Evolutionary conservation across 2,113 vertebrate species (phyloP).

Genomic region (Salminus brasiliensis): DNA sequence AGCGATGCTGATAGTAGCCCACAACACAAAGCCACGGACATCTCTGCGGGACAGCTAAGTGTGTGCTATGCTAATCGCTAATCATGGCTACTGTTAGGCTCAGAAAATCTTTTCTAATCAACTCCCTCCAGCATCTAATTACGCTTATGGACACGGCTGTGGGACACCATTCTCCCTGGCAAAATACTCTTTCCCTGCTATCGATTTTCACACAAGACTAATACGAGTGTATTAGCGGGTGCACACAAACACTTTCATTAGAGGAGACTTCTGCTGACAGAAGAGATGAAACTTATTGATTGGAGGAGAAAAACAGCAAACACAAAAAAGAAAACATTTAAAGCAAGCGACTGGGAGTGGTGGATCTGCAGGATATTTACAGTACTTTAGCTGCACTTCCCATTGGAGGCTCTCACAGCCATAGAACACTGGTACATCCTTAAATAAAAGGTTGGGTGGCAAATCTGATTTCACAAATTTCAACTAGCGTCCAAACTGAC

Average conservation of each 20-base stretch:
- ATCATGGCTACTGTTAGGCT: conserved; percentile 11
- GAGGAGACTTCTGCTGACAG: background rate
- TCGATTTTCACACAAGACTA: conserved; percentile 28
- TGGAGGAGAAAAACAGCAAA: background rate
- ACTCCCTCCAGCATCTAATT: background rate
- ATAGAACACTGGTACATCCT: background rate
- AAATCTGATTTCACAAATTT: too few relatives aligned
- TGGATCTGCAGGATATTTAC: background rate
- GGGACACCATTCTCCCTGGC: background rate
- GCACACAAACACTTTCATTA: conserved; percentile 29
- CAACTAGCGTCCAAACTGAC: too few relatives aligned
- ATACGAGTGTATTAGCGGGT: background rate
- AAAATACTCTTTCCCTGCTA: conserved; percentile 11
- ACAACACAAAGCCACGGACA: background rate
- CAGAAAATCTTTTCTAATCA: background rate
- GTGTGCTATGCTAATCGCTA: conserved; percentile 1
- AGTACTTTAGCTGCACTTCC: background rate
- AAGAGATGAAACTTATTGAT: background rate
- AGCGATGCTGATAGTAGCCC: too few relatives aligned
- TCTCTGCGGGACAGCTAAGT: background rate
- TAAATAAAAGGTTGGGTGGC: too few relatives aligned
- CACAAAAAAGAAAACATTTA: background rate
- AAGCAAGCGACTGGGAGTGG: background rate
- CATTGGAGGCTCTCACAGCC: background rate
- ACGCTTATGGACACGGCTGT: background rate